Evolutionary conservation across 2,888 invertebrate species (phyloP), one percentile per base, ranked within the genome.

Genomic region (Lycia hirtaria): DNA sequence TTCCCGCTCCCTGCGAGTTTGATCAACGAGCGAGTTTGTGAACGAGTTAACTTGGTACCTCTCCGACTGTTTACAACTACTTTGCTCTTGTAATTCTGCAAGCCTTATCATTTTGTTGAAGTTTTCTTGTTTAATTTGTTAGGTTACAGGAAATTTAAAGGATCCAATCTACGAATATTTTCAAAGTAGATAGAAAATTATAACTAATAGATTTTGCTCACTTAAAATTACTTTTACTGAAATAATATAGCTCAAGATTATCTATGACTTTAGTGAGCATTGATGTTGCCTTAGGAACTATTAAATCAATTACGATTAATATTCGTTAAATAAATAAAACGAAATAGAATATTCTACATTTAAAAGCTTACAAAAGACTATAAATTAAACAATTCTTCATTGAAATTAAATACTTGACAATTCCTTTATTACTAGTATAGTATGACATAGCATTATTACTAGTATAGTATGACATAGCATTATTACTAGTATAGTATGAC

Each of bases 1-100:
- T 76, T 77, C 72, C 58, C 65, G 54, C 69, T 72, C 80, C 72
- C 75, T 76, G 56, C 28, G 60, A 60, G 62, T 62, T 59, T 62
- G 64, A 64, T 67, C 64, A 60, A 44, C 64, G 59, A 55, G 53
- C 55, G 48, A 69, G 64, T 68, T 68, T 52, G 59, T 41, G 60
- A 60, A 61, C 60, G 58, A 52, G 63, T 57, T 64, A 64, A 49
- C 49, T 49, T 44, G 20, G 48, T 3, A 14, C 26, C 9, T 9
- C 24, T 20, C 32, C 17, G 9, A 32, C 38, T 19, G 30, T 20
- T 12, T n/a, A 30, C 4, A n/a, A n/a, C n/a, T n/a, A n/a, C 12
- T 9, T 32, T 17, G 20, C n/a, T 24, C 26, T 17, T 3, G 24
- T 40, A 24, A 26, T 24, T 20, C 49, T 7, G 38, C n/a, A 5